Conservation (phyloP, 1,140 invertebrate genomes). For the Eubasilissa regina region DNA sequence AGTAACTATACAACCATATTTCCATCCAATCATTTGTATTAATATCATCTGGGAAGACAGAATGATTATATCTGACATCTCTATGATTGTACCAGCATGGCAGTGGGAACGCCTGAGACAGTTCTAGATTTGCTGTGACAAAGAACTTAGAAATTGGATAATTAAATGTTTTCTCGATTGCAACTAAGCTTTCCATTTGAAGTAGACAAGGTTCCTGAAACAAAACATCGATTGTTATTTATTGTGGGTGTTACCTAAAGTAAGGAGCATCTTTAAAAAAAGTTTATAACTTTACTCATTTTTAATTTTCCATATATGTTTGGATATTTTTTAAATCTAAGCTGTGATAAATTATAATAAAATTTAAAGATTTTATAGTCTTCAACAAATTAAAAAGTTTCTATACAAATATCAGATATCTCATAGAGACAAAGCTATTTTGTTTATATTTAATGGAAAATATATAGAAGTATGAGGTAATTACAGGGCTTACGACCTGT, state of each 20-base stretch:
- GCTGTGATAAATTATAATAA: no score
- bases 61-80: conserved; percentile 73
- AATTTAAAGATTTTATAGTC: no score
- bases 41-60: conserved; percentile 67
- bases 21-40: conserved; percentile 66
- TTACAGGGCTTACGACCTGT: no score
- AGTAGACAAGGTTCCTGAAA: conserved; percentile 72
- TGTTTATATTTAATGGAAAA: no score
- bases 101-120: conserved; percentile 75
- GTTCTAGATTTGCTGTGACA: conserved; percentile 73
- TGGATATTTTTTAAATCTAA: background rate
- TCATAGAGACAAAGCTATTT: no score
- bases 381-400: no score
- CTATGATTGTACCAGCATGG: conserved; percentile 69
- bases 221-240: background rate
- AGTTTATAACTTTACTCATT: no score
- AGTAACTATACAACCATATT: conserved; percentile 73
- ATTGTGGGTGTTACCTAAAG: background rate
- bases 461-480: no score
- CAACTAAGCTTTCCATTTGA: conserved; percentile 75
- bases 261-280: no score
- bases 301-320: no score
- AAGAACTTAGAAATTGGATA: conserved; percentile 69
- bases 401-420: no score
- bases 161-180: conserved; percentile 71